Percentiles rank a stretch among this genome's conserved stretches.
phyloP scores from a whole-genome alignment of 2,113 vertebrate species.

The Dasypus novemcinctus region DNA sequence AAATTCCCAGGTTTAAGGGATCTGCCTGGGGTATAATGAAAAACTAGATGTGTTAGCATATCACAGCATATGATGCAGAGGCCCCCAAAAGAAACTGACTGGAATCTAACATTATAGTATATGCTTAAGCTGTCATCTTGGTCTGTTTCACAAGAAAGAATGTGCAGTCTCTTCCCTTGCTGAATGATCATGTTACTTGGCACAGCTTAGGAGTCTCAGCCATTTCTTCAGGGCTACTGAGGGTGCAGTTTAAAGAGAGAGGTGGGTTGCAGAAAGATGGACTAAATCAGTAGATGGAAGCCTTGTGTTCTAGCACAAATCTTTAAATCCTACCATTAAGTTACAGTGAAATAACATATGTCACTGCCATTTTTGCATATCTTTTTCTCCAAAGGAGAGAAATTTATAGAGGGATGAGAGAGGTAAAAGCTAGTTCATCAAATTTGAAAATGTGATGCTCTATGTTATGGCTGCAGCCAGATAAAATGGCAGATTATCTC shows the following conservation, averaged over 20 bases:
- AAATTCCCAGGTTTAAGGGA: neutral
- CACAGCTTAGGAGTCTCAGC: neutral
- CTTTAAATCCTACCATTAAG: neutral
- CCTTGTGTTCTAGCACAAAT: neutral
- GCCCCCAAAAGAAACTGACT: neutral
- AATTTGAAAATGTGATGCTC: neutral
- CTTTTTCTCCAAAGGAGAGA: neutral
- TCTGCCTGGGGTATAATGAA: neutral
- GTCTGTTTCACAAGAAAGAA: neutral
- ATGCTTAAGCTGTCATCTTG: neutral
- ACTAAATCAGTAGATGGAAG: neutral
- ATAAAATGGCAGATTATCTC: neutral
- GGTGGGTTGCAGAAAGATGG: neutral
- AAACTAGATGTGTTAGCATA: neutral
- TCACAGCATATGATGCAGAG: neutral
- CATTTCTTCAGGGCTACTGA: neutral
- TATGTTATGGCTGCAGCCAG: neutral
- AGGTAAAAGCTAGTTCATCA: neutral
- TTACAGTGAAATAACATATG: neutral
- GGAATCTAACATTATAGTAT: neutral
- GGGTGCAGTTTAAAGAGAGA: neutral
- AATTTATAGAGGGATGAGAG: neutral
- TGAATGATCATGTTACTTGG: neutral
- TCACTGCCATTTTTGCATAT: neutral
- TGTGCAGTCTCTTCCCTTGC: neutral